These are phyloP conservation scores for Muntiacus reevesi DNA, from an alignment of 2,113 vertebrate genomes.

Conservation along the genomic window DNA sequence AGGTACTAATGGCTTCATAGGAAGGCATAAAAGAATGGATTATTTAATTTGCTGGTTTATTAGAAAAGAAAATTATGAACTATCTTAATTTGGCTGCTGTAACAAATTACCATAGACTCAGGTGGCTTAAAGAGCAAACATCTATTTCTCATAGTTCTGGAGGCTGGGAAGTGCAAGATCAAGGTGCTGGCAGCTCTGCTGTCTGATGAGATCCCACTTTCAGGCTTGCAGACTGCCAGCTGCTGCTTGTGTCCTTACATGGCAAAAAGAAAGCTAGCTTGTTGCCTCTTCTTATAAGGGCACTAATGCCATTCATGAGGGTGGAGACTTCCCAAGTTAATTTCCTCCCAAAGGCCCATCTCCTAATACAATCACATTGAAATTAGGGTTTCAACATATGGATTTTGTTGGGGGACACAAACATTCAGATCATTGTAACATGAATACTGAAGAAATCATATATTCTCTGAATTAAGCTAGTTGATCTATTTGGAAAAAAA, in stretches of 20 bases:
- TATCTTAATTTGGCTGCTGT: not conserved
- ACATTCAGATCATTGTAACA: not conserved
- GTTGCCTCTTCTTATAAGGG: not conserved
- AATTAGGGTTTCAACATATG: not conserved
- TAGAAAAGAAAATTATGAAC: not conserved
- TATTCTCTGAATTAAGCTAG: not conserved
- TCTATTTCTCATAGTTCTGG: not conserved
- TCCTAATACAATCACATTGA: not conserved
- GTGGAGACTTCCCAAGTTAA: not conserved
- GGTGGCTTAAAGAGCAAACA: not conserved
- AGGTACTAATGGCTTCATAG: not conserved
- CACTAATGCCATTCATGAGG: not conserved
- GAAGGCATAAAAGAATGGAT: not conserved
- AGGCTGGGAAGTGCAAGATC: not conserved
- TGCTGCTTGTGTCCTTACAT: not conserved
- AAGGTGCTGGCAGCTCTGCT: not conserved
- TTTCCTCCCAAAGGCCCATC: not conserved
- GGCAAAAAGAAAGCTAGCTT: not conserved
- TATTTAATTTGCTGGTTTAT: slow-evolving; percentile 10
- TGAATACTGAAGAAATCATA: not conserved
- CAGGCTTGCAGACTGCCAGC: not conserved
- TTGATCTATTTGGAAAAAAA: not conserved
- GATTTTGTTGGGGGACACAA: not conserved
- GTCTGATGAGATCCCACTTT: not conserved
- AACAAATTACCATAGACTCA: not conserved